These are phyloP conservation scores for Drosophila meridionalis DNA, from an alignment of 2,888 invertebrate genomes.

Conservation along the genomic window DNA sequence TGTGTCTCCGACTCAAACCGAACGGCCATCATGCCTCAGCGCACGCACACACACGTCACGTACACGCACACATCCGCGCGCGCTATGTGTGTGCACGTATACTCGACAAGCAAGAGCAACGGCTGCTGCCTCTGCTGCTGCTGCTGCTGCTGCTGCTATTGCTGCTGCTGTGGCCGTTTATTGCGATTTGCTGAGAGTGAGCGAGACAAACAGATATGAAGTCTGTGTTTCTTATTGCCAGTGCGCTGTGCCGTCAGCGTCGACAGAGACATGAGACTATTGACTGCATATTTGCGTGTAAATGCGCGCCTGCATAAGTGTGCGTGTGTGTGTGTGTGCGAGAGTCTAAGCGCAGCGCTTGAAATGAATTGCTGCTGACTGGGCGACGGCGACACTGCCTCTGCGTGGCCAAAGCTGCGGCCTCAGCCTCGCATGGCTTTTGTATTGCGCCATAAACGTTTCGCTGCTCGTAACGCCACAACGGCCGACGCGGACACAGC, in stretches of 20 bases:
- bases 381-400: constrained; percentile 63
- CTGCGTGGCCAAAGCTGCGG: constrained; percentile 72
- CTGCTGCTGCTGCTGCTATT: constrained; percentile 1
- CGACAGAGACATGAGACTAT: constrained; percentile 55
- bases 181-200: constrained; percentile 47
- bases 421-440: constrained; percentile 84
- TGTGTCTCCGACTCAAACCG: constrained; percentile 33
- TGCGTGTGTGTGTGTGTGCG: constrained; percentile 23
- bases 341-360: constrained; percentile 67
- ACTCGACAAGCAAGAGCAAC: constrained; percentile 26
- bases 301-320: constrained; percentile 21
- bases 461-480: constrained; percentile 85
- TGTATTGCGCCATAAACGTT: constrained; percentile 86
- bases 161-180: constrained; percentile 48
- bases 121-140: constrained; percentile 28
- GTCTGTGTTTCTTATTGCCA: constrained; percentile 77
- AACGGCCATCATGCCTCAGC: constrained; percentile 73
- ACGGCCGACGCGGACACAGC: constrained; percentile 84
- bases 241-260: constrained; percentile 47
- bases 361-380: constrained; percentile 80
- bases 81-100: constrained; percentile 7
- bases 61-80: constrained; percentile 12
- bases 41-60: constrained; percentile 21
- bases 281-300: constrained; percentile 56
- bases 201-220: constrained; percentile 62